phyloP scores from a whole-genome alignment of 2,888 invertebrate species.

The Galerucella pusilla region DNA sequence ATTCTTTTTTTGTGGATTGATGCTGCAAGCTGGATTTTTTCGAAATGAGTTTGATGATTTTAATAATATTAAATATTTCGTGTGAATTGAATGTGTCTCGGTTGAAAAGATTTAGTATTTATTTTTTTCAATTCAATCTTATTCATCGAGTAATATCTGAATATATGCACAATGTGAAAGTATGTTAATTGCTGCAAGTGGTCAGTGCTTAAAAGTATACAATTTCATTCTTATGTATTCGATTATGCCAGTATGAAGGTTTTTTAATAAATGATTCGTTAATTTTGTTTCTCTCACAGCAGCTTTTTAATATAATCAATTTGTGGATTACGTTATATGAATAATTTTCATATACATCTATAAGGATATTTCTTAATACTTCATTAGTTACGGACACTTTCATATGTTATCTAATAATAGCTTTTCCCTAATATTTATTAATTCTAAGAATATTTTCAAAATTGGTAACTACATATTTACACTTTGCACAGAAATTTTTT shows the following conservation, averaged over 20 bases:
- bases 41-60: neutral
- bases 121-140: neutral
- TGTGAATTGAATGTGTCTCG: neutral
- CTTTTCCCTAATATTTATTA: neutral
- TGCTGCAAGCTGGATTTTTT: neutral
- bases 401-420: neutral
- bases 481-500: no score
- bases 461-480: no score
- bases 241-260: neutral
- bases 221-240: neutral
- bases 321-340: neutral
- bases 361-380: constrained; percentile 9
- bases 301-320: neutral
- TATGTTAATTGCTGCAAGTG: neutral
- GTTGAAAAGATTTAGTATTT: neutral
- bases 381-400: neutral
- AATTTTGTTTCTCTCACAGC: neutral
- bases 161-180: neutral
- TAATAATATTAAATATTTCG: neutral
- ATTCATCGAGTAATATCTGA: no score
- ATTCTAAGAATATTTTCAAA: no score
- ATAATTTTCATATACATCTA: neutral
- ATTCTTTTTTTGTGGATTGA: constrained; percentile 20
- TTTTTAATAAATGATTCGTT: neutral
- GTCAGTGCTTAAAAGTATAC: neutral